Base-by-base conservation (phyloP, 1,140 invertebrate genomes). In the Nasonia longicornis region DNA sequence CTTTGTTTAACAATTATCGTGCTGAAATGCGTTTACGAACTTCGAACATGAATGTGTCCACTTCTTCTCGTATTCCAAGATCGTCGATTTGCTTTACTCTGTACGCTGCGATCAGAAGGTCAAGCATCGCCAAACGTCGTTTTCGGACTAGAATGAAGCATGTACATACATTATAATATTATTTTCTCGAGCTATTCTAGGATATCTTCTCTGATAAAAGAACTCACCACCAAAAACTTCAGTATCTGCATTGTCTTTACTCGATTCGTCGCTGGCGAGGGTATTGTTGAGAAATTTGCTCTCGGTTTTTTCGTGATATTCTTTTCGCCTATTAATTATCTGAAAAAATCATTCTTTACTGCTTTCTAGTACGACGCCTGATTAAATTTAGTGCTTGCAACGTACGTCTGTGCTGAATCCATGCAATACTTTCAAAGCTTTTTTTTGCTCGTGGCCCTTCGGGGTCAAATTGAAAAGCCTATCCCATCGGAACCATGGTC, bases 11-110 rank as follows among this genome's bases (percentile, higher is more conserved):
- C 6, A 42, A 42, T 42, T 8, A 42, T 8, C 38, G 1, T 2
- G 38, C 6, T 42, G 16, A 22, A 52, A 79, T 42, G 45, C 29
- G 16, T 69, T 16, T n/a, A 74, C 22, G 91, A 12, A 93, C 93
- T 90, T 94, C 95, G 90, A 96, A 96, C 93, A 95, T 95, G 84
- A 96, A 96, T 0, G 95, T 96, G 85, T 96, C 95, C 12, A 95
- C 94, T 91, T 96, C 95, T 87, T 96, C 95, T 82, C 93, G 20
- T 31, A 80, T 80, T 14, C 72, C 79, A 8, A 42, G 3, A 52
- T 80, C 38, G 52, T 80, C 64, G 22, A 80, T 80, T 91, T 75
- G 35, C 11, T 52, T 31, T 96, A 95, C 89, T 77, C 91, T 85
- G 58, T 91, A 91, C n/a, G 92, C 91, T 82, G 92, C 90, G 4